Percentiles rank a stretch among this genome's conserved stretches.
These are phyloP conservation scores for Fukomys damarensis DNA, from an alignment of 2,113 vertebrate species.

Conservation along the genomic window DNA sequence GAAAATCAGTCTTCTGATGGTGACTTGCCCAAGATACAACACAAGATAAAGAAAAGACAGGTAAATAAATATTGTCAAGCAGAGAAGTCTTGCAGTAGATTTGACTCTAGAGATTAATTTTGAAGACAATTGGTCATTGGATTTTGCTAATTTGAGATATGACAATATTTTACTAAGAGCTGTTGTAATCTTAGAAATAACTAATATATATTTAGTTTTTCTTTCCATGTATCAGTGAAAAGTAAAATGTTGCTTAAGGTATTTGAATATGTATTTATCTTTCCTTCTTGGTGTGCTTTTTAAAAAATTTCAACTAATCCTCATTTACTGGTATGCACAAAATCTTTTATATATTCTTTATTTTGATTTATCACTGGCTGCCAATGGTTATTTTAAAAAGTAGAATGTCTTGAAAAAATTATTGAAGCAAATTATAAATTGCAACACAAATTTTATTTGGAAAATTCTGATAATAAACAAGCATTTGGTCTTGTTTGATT, in stretches of 20 bases:
- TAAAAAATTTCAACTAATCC: neutral
- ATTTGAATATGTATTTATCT: neutral
- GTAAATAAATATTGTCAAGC: neutral
- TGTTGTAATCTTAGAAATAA: neutral
- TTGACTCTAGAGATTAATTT: neutral
- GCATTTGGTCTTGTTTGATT: neutral
- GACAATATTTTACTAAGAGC: neutral
- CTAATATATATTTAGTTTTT: neutral
- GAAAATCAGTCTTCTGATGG: neutral
- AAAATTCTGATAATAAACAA: neutral
- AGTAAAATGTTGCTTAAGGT: neutral
- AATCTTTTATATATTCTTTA: neutral
- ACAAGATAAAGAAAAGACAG: accelerated
- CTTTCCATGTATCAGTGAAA: neutral
- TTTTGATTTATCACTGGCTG: neutral
- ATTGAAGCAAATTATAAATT: neutral
- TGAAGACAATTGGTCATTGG: neutral
- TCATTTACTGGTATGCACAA: neutral
- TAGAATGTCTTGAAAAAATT: neutral
- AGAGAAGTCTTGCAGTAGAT: neutral
- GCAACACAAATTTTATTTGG: neutral
- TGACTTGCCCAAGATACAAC: neutral
- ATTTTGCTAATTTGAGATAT: neutral
- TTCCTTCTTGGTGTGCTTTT: neutral
- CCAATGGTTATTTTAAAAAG: neutral